Evolutionary conservation across 35 echinoderm and acorn worm species (phyloP).

Genomic region (Stichopus chloronotus): DNA sequence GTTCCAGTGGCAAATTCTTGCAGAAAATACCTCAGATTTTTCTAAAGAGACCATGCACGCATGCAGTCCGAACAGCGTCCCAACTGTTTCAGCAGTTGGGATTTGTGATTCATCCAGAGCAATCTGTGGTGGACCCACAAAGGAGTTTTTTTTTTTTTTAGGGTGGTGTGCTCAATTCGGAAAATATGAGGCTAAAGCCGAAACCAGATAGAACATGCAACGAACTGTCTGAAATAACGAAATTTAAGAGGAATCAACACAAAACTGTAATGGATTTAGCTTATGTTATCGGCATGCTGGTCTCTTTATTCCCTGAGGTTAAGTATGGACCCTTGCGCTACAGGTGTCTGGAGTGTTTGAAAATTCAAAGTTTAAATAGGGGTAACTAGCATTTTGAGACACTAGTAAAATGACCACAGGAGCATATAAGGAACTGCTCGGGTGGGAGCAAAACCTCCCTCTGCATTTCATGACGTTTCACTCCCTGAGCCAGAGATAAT

Average conservation of each 20-base stretch:
- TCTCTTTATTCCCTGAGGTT: conserved; percentile 54
- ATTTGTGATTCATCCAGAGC: no score
- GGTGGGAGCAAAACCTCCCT: conserved; percentile 28
- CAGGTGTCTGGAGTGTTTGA: conserved; percentile 22
- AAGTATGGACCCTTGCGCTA: conserved; percentile 57
- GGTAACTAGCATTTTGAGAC: conserved; percentile 6
- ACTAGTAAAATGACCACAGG: conserved; percentile 23
- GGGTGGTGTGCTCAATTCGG: conserved; percentile 56
- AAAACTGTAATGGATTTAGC: conserved; percentile 38
- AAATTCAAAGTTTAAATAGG: conserved; percentile 10
- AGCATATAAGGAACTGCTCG: not conserved
- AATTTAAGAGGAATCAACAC: not conserved
- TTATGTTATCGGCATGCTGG: conserved; percentile 43
- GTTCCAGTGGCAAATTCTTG: not conserved
- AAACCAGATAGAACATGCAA: conserved; percentile 51
- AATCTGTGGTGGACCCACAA: conserved; percentile 27
- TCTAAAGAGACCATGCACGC: no score
- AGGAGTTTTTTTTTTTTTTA: not conserved
- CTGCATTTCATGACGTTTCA: not conserved
- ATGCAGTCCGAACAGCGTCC: no score
- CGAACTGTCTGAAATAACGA: conserved; percentile 25
- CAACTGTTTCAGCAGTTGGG: not conserved
- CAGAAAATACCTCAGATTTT: no score
- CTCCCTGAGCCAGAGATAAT: conserved; percentile 2
- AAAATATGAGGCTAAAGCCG: conserved; percentile 17